Evolutionary conservation across 2,113 vertebrate genomes (phyloP), one percentile per base, ranked within the genome.

Genomic region (Laticauda laticaudata): DNA sequence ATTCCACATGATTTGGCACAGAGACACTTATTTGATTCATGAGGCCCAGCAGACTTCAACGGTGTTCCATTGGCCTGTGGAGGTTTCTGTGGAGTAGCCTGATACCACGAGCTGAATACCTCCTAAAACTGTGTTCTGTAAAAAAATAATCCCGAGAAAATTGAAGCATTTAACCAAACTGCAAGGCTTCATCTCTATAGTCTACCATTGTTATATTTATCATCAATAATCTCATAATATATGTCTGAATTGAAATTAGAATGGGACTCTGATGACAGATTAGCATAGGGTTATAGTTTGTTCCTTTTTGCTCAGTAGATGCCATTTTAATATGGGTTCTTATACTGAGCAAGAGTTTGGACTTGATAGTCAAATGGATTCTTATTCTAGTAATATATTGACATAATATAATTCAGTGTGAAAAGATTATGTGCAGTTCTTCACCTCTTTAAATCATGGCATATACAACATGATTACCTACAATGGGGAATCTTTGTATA

Each of bases 61-160:
- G 1, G 7, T 43, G 75, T 43, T 81, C 75, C 43, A 4, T 39
- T 81, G n/a, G 69, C 18, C 34, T 81, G 15, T 39, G 69, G n/a
- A 39, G 15, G 18, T 81, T 34, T 18, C 34, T 81, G 34, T 21
- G 2, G 55, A 56, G 23, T 26, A 24, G 75, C 18, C 75, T 43
- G 18, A 43, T 43, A 81, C 18, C 69, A 81, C 1, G 3, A 43
- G 3, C 34, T 43, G 34, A 81, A 3, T 43, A 20, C 75, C 75
- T 81, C 34, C 18, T 81, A 92, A 89, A 90, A 64, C 0, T 0
- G 88, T 43, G 69, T 39, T n/a, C 24, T 88, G 24, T 34, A 51
- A 54, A 48, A 55, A 75, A 91, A 92, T 5, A 34, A 88, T 88
- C 87, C 93, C 86, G 88, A 95, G 92, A 75, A 93, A 89, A 59